Evolutionary conservation across 2,113 vertebrate species (phyloP).

Genomic region (Tetrax tetrax): DNA sequence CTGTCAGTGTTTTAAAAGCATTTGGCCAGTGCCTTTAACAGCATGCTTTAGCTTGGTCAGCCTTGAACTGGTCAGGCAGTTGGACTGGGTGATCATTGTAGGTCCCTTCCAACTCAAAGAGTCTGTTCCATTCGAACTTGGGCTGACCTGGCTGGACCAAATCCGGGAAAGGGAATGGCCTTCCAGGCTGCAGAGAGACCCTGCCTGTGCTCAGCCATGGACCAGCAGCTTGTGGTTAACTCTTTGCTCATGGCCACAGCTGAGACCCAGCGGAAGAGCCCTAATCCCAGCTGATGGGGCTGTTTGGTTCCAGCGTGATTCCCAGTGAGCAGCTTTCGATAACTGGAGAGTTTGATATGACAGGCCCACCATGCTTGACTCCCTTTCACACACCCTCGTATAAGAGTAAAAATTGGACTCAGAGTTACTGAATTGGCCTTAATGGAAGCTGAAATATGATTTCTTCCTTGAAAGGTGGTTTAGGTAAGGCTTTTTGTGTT

Average conservation of each 20-base stretch:
- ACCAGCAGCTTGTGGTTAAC: not conserved
- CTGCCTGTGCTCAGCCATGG: not conserved
- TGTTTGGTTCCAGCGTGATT: not conserved
- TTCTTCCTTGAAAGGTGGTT: not conserved
- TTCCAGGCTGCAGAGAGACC: not conserved
- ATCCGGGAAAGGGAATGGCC: not conserved
- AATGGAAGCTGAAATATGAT: not conserved
- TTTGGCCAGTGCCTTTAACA: no score
- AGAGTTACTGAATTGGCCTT: not conserved
- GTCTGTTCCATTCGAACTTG: not conserved
- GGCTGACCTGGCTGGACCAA: not conserved
- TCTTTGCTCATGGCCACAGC: not conserved
- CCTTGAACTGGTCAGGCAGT: no score
- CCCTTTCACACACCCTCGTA: accelerated
- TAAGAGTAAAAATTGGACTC: not conserved
- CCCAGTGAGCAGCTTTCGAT: not conserved
- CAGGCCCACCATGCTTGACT: not conserved
- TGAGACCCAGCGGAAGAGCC: not conserved
- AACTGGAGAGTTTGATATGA: not conserved
- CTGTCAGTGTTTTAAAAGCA: no score
- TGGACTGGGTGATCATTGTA: no score
- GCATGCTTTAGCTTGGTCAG: no score
- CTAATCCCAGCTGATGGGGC: not conserved
- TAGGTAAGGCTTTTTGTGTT: not conserved
- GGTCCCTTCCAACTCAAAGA: no score